Evolutionary conservation across 2,888 invertebrate species (phyloP).

Genomic region (Brachycybe producta): DNA sequence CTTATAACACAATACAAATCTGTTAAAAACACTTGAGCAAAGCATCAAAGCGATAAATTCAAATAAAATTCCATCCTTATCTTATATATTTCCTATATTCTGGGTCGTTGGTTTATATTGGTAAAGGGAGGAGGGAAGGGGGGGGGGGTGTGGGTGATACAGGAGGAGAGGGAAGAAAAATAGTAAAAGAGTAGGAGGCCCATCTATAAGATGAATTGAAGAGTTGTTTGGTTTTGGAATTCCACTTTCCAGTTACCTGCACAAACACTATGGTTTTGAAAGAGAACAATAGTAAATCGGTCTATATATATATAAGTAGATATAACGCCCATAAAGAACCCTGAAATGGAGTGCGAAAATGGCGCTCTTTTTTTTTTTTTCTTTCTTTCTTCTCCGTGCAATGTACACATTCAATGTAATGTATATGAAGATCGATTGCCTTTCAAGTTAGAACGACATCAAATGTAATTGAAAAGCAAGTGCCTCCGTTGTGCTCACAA

Average conservation of each 20-base stretch:
- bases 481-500: slow-evolving; percentile 15
- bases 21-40: background rate
- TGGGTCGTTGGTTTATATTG: slow-evolving; percentile 7
- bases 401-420: slow-evolving; percentile 4
- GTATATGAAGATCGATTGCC: slow-evolving; percentile 16
- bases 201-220: too few relatives aligned
- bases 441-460: slow-evolving; percentile 9
- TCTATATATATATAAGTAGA: background rate
- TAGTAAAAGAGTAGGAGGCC: too few relatives aligned
- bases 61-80: background rate
- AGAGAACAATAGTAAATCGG: background rate
- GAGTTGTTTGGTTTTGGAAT: too few relatives aligned
- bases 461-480: slow-evolving; percentile 17
- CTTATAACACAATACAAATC: too few relatives aligned
- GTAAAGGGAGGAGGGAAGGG: background rate
- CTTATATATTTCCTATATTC: too few relatives aligned
- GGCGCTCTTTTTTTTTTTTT: background rate
- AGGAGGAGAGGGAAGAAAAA: too few relatives aligned
- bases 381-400: background rate
- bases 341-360: background rate
- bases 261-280: slow-evolving; percentile 12
- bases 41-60: background rate
- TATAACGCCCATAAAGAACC: too few relatives aligned
- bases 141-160: background rate
- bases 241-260: slow-evolving; percentile 17